Base-by-base conservation (phyloP, 2,113 vertebrate species). In the Crotalus helleri region DNA sequence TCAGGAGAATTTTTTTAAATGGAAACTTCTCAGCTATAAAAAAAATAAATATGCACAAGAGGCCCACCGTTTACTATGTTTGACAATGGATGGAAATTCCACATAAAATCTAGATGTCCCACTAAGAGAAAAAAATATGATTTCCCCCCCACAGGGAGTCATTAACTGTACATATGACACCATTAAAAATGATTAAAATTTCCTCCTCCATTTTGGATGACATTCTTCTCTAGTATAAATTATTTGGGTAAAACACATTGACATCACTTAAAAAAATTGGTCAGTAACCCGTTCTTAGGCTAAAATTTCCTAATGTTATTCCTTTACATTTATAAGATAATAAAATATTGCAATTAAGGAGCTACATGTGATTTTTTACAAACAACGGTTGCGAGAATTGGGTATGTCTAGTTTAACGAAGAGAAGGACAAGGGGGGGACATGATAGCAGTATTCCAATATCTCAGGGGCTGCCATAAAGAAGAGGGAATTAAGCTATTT, bases 121-220 rank as follows among this genome's bases (percentile, higher is more conserved):
- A 95, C 93, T 93, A 96, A 95, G 29, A 91, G 64, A 90, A 92
- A 44, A 51, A 88, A 64, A 69, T 69, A 91, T 55, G 81, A 92
- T 94, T 96, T 88, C 49, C 85, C 24, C 87, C 86, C 3, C 95
- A 95, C 97, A 94, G 96, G 95, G 69, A 97, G 92, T 95, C 93
- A 96, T 96, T 96, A 97, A 94, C 92, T 96, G 94, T 93, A 96
- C 96, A 92, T 95, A 94, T 64, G 95, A 96, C 92, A 95, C 95
- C 95, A 96, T 95, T 96, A 96, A 96, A 96, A 94, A 94, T 95
- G 96, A 97, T 96, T 96, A 97, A 97, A 96, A 97, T 39, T 95
- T 95, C 96, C 95, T 96, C 95, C 95, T 97, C 97, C 96, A 95
- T 90, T 91, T 96, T 95, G 94, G 93, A 90, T 94, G 97, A 96